phyloP scores from a whole-genome alignment of 2,888 invertebrate species.

The Megalurothrips usitatus region DNA sequence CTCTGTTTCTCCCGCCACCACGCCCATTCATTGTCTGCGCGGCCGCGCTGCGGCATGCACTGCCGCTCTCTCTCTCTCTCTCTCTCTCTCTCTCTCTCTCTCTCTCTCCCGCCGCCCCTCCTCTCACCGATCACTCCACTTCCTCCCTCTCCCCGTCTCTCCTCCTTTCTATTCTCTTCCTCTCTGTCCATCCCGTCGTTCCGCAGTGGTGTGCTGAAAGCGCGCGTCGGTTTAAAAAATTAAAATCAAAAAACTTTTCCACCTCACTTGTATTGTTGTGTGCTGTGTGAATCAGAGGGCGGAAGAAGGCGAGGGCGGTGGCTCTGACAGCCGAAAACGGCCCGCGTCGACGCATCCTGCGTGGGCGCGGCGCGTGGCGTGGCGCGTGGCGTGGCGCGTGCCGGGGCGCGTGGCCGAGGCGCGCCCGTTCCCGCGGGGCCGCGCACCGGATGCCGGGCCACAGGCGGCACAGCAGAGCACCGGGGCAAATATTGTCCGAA shows the following conservation, averaged over 20 bases:
- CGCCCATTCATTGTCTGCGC: not conserved
- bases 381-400: not conserved
- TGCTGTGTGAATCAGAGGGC: too few relatives aligned
- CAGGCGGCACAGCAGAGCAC: not conserved
- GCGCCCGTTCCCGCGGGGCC: not conserved
- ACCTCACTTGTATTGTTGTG: too few relatives aligned
- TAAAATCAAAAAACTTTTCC: too few relatives aligned
- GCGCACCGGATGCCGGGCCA: too few relatives aligned
- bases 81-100: not conserved
- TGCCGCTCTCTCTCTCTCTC: not conserved
- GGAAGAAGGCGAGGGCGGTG: not conserved
- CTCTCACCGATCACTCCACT: too few relatives aligned
- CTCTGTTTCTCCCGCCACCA: not conserved
- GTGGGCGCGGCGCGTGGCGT: not conserved
- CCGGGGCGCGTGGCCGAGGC: not conserved
- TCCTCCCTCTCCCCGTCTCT: not conserved
- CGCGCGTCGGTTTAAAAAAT: too few relatives aligned
- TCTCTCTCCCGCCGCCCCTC: not conserved
- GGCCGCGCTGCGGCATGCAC: not conserved
- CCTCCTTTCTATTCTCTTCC: not conserved
- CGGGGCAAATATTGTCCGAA: conserved; percentile 2
- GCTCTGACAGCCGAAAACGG: not conserved
- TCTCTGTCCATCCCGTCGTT: not conserved
- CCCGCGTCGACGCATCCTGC: not conserved
- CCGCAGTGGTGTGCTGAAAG: too few relatives aligned